A percentile compares a stretch with the other conserved stretches of the same genome.
Evolutionary conservation across 2,888 invertebrate species (phyloP).

Genomic region (Rhagonycha fulva): DNA sequence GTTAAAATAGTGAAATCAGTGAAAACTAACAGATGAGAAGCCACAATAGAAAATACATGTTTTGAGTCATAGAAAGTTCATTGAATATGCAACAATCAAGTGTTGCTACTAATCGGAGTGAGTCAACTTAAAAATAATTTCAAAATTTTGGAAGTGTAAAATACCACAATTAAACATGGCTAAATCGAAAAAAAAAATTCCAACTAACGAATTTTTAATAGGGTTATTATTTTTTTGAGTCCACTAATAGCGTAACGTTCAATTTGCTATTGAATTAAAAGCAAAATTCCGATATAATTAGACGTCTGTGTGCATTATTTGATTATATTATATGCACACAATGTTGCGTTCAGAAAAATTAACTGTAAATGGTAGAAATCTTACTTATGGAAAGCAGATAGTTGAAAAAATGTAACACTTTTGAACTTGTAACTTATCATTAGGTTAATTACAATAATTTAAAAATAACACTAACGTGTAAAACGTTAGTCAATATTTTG

Average conservation of each 20-base stretch:
- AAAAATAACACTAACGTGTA: slow-evolving; percentile 16
- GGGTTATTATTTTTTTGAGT: not conserved
- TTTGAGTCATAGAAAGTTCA: not conserved
- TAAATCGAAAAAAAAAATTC: not conserved
- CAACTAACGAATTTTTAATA: not conserved
- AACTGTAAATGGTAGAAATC: slow-evolving; percentile 8
- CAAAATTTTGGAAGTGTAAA: not conserved
- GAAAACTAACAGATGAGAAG: not conserved
- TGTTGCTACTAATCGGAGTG: not conserved
- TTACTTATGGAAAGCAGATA: not conserved
- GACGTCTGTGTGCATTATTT: not conserved
- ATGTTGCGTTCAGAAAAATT: slow-evolving; percentile 7
- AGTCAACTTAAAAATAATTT: not conserved
- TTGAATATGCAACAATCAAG: not conserved
- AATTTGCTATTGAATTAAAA: not conserved
- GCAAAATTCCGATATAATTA: slow-evolving; percentile 8
- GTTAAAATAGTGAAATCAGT: not conserved
- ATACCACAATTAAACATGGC: not conserved
- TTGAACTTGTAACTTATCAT: slow-evolving; percentile 10
- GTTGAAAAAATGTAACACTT: slow-evolving; percentile 20
- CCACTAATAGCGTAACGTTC: not conserved
- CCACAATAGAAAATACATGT: not conserved
- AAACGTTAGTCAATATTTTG: slow-evolving; percentile 1
- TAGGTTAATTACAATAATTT: slow-evolving; percentile 26
- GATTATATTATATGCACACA: slow-evolving; percentile 1